phyloP scores from a whole-genome alignment of 92 coral and sea anemone genomes.

The Palythoa grandiflora region DNA sequence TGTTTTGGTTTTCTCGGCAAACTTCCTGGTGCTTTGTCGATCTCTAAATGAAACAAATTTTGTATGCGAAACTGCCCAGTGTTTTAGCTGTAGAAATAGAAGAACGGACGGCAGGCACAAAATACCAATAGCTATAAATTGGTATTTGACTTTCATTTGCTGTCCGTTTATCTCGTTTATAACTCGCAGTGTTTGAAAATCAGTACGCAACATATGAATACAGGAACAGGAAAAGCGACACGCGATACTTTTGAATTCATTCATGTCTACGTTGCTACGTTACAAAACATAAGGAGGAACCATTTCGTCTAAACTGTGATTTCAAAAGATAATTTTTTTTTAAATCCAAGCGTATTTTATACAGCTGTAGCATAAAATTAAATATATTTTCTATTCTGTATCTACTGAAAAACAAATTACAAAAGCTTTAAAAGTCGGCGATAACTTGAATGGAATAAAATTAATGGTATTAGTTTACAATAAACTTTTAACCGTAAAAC shows the following conservation, averaged over 20 bases:
- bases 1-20: neutral
- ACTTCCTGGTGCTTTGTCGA: neutral
- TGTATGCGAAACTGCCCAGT: neutral
- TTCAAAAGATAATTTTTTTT: too few relatives aligned
- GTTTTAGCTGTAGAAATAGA: neutral
- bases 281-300: neutral
- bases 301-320: neutral
- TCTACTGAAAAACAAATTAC: too few relatives aligned
- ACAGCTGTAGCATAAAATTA: too few relatives aligned
- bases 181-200: neutral
- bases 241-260: neutral
- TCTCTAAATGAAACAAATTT: neutral
- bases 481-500: too few relatives aligned
- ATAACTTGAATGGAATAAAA: too few relatives aligned
- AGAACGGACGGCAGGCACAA: constrained; percentile 6
- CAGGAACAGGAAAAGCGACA: neutral
- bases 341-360: too few relatives aligned
- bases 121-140: neutral
- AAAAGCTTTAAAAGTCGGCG: too few relatives aligned
- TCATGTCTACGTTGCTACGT: neutral
- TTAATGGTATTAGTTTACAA: too few relatives aligned
- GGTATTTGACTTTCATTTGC: constrained; percentile 10
- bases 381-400: too few relatives aligned
- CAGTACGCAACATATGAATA: neutral
- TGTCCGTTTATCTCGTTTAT: neutral